Conservation (phyloP, 2,797 vertebrate species). For the Hapalemur alaotrensis region DNA sequence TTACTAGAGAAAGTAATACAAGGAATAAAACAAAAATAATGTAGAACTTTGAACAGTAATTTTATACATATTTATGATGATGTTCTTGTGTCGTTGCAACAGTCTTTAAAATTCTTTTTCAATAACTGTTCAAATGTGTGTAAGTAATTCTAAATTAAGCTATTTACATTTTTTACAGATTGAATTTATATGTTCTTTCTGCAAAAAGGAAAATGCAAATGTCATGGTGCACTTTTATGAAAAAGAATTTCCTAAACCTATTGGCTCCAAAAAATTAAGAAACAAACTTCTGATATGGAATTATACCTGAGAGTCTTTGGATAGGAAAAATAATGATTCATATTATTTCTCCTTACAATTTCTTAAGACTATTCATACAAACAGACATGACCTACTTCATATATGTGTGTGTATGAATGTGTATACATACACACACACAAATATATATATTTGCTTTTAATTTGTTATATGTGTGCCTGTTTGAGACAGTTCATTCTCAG, state of each 20-base stretch:
- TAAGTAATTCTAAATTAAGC: background rate
- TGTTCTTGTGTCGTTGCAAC: background rate
- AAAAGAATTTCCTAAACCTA: background rate
- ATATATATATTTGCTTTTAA: background rate
- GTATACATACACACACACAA: background rate
- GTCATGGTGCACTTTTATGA: background rate
- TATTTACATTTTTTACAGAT: background rate
- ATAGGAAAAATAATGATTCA: background rate
- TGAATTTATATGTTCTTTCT: background rate
- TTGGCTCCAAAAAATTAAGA: background rate
- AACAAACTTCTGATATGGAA: background rate
- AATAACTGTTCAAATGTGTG: background rate
- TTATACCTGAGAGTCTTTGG: background rate
- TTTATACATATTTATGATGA: background rate
- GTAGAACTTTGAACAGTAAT: background rate
- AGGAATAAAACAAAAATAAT: background rate
- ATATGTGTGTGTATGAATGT: background rate
- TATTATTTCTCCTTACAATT: background rate
- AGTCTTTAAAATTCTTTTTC: background rate
- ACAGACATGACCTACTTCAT: background rate
- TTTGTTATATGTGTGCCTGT: background rate
- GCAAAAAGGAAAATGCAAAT: background rate
- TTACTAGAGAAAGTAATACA: background rate
- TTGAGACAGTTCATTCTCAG: slow-evolving; percentile 21
- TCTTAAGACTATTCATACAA: background rate